Conservation (phyloP, 2,888 invertebrate species). For the Platycnemis pennipes region DNA sequence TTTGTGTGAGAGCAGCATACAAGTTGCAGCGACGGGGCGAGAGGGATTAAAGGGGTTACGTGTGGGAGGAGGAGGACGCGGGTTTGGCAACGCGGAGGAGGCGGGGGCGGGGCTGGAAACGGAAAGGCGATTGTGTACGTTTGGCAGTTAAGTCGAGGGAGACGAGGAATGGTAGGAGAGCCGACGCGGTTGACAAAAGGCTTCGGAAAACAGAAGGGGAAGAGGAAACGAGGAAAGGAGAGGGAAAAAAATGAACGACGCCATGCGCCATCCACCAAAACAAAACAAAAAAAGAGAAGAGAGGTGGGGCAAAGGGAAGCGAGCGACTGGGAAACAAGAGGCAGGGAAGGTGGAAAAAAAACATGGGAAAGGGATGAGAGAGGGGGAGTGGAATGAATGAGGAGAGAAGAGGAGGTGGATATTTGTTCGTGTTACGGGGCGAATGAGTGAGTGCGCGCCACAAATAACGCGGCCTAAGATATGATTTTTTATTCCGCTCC, state of each 20-base stretch:
- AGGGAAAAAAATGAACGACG: slow-evolving; percentile 49
- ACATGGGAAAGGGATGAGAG: not conserved
- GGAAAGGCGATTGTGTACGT: slow-evolving; percentile 62
- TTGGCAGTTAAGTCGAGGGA: slow-evolving; percentile 41
- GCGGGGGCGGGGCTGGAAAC: not conserved
- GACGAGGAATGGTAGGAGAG: not conserved
- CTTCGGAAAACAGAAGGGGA: slow-evolving; percentile 14
- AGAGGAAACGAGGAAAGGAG: not conserved
- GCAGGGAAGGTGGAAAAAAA: not conserved
- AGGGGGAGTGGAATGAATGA: not conserved
- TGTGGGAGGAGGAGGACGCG: not conserved
- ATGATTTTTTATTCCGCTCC: slow-evolving; percentile 61
- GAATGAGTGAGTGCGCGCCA: slow-evolving; percentile 59
- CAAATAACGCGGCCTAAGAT: slow-evolving; percentile 65
- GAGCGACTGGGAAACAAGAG: slow-evolving; percentile 51
- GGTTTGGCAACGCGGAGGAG: not conserved
- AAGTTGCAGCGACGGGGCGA: not conserved
- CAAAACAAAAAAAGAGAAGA: not conserved
- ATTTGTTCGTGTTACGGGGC: slow-evolving; percentile 59
- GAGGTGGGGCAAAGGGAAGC: slow-evolving; percentile 35
- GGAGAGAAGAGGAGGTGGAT: slow-evolving; percentile 14
- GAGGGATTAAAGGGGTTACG: slow-evolving; percentile 20
- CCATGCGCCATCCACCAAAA: slow-evolving; percentile 52
- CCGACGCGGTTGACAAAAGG: slow-evolving; percentile 18
- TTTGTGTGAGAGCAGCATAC: slow-evolving; percentile 20